Evolutionary conservation across 2,797 vertebrate species (phyloP).

Genomic region (Sebastes oblongus): DNA sequence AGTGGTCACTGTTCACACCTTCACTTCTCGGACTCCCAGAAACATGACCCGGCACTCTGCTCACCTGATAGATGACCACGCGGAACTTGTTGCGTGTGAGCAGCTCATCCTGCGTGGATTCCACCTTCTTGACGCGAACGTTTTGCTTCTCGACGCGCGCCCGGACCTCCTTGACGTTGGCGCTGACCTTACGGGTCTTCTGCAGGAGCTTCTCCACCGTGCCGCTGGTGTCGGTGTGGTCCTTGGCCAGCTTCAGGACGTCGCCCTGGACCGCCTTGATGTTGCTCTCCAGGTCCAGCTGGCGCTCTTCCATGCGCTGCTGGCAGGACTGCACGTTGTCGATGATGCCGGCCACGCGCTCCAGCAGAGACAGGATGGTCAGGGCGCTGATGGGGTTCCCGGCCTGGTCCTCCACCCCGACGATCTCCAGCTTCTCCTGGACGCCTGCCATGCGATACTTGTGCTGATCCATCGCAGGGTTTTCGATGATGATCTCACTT

Average conservation of each 20-base stretch:
- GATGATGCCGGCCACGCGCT: constrained; percentile 94
- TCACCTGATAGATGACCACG: constrained; percentile 97
- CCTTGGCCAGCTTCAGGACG: constrained; percentile 90
- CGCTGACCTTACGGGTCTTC: constrained; percentile 94
- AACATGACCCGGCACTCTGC: not conserved
- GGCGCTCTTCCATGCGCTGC: constrained; percentile 94
- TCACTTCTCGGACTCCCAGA: not conserved
- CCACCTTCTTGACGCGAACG: constrained; percentile 89
- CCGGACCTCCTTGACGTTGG: constrained; percentile 94
- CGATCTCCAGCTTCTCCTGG: constrained; percentile 79
- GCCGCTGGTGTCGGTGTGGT: constrained; percentile 88
- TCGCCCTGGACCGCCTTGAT: constrained; percentile 94
- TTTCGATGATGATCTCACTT: not conserved
- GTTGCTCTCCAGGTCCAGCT: constrained; percentile 90
- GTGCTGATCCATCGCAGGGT: constrained; percentile 66
- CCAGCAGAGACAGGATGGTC: constrained; percentile 93
- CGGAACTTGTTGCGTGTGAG: constrained; percentile 97
- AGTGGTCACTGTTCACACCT: not conserved
- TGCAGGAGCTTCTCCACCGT: constrained; percentile 92
- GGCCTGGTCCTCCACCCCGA: constrained; percentile 87
- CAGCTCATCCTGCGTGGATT: constrained; percentile 94
- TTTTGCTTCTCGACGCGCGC: constrained; percentile 92
- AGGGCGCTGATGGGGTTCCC: constrained; percentile 89
- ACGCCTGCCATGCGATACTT: constrained; percentile 56
- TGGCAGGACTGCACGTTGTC: constrained; percentile 94